Percentiles rank a stretch among this genome's conserved stretches.
These are phyloP conservation scores for Chinchilla lanigera DNA, from an alignment of 2,113 vertebrate genomes.

Conservation along the genomic window DNA sequence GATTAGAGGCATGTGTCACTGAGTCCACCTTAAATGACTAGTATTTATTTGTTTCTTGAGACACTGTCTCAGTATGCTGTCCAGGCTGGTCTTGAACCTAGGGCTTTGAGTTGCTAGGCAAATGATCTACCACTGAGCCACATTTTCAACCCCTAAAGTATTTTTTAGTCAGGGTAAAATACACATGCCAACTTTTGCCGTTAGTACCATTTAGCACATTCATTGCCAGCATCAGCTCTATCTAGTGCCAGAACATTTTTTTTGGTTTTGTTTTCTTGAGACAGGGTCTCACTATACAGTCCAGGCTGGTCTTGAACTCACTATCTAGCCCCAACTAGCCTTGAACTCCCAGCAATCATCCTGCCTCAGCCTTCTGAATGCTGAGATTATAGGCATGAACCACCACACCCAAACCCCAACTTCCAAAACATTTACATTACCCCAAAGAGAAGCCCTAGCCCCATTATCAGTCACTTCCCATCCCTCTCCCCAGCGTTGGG, in stretches of 20 bases:
- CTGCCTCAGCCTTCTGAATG: not conserved
- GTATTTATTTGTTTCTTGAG: not conserved
- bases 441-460: not conserved
- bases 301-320: not conserved
- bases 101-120: not conserved
- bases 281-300: not conserved
- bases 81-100: not conserved
- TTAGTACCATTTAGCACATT: not conserved
- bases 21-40: not conserved
- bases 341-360: not conserved
- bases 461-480: not conserved
- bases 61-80: not conserved
- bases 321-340: not conserved
- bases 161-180: not conserved
- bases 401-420: too few relatives aligned
- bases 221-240: not conserved
- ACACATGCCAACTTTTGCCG: not conserved
- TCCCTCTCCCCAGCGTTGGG: not conserved
- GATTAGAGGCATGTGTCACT: not conserved
- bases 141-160: not conserved
- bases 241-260: not conserved
- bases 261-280: not conserved
- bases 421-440: not conserved
- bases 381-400: not conserved
- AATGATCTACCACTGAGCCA: not conserved